Conservation (phyloP, 64 coral and sea anemone species). For the Stylophora pistillata region DNA sequence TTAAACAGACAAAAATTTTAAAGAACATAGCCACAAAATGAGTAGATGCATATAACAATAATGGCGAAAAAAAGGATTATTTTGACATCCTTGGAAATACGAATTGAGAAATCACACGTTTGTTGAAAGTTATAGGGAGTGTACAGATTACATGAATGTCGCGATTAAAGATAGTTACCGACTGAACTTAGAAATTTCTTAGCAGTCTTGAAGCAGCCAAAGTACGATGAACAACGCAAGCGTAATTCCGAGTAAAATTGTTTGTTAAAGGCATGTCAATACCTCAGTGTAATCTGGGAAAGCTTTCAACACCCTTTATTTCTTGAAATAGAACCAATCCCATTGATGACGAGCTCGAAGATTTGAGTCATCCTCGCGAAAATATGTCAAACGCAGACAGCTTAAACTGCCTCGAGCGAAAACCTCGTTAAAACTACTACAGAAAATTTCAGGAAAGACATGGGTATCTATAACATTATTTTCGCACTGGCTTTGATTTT, state of each 20-base stretch:
- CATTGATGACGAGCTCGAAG: constrained; percentile 20
- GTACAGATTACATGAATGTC: no score
- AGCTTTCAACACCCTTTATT: background rate
- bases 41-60: no score
- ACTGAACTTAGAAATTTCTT: no score
- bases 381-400: background rate
- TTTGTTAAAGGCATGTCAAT: background rate
- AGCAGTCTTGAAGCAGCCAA: no score
- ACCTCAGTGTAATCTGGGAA: background rate
- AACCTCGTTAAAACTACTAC: background rate
- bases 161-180: no score
- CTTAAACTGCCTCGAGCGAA: background rate
- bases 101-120: no score
- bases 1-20: no score
- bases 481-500: background rate
- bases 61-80: no score
- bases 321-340: background rate
- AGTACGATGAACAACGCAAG: no score
- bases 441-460: background rate
- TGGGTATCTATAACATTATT: background rate
- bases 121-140: no score
- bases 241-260: background rate
- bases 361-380: background rate
- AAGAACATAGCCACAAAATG: no score
- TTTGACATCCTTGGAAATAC: no score